Evolutionary conservation across 2,113 vertebrate genomes (phyloP), one percentile per base, ranked within the genome.

Genomic region (Furnarius figulus): DNA sequence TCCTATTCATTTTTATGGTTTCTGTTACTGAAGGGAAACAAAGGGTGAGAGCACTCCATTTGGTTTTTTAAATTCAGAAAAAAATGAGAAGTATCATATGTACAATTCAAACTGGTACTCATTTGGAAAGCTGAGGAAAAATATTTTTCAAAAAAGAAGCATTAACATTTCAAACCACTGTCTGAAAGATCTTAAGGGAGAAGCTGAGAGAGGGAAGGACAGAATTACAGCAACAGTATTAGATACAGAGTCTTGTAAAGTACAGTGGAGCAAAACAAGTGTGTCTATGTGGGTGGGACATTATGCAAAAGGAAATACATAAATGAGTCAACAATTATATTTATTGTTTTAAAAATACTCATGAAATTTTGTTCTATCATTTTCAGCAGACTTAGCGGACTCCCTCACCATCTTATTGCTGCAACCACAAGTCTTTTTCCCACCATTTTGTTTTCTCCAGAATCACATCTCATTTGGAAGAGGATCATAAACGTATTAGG

Each of bases 221-320:
- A 61, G 58, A 44, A 87, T 76, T 85, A 87, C 53, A 91, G 77
- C 47, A 68, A 44, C 1, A 12, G 37, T 13, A 40, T n/a, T 49
- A 78, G 15, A 62, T 53, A 44, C 53, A 52, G 28, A 74, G 50
- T 62, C 39, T 49, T 31, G 20, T 56, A n/a, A 75, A 79, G 72
- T 31, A 94, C 10, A 52, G 28, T 17, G 25, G 31, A 75, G 28
- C 47, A 81, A 78, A 92, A 59, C 21, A 74, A 78, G 49, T 24
- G 7, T 49, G 39, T 35, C n/a, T 21, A 53, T 9, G 56, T 18
- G 42, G 28, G 13, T 28, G 50, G 39, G 50, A 67, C 15, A 49
- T 85, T 49, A 92, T 73, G 40, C 85, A 82, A 92, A 92, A 85
- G 40, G 40, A 94, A 95, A 91, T 68, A 85, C 20, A 80, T 59